Base-by-base conservation (phyloP, 2,113 vertebrate genomes). In the Trinectes maculatus region DNA sequence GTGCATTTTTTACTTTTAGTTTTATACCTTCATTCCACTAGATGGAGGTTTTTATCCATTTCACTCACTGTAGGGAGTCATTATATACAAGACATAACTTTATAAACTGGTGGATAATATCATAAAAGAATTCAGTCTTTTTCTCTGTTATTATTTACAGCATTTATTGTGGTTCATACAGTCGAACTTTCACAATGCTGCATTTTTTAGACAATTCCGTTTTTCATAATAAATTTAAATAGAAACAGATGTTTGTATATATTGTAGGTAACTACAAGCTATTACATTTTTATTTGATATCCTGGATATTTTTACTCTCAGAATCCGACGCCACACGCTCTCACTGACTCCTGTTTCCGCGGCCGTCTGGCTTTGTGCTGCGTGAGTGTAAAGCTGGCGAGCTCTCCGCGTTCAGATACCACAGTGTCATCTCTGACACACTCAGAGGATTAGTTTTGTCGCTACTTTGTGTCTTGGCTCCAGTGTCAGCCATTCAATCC, bases 381-480 rank as follows among this genome's bases (percentile, higher is more conserved):
- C 26, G 1, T 1, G 6, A 36, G 54, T 60, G 57, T 42, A 71
- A 61, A 49, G 56, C 60, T 19, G 18, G 51, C 43, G 29, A 56
- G 72, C 66, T 71, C 56, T 29, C 34, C 0, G 46, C 26, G 10
- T 19, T 59, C 47, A 8, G 55, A 71, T 69, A 56, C 66, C 67
- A 51, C 79, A 29, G 59, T 65, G 85, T 82, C 80, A 64, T 82
- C 64, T 64, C 61, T 71, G 86, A 84, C 77, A 87, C 73, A 84
- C 79, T 72, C 71, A 18, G 44, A 85, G 87, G 89, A 90, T 90
- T 90, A 86, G 82, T 83, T 85, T 84, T 84, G 89, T 87, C 79
- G 52, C 82, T 84, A 87, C 84, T 89, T 89, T 86, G 85, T 83
- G 82, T 83, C 82, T 81, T 67, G 61, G 82, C 77, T 70, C 66